Base-by-base conservation (phyloP, 1,140 invertebrate genomes). In the Battus philenor region DNA sequence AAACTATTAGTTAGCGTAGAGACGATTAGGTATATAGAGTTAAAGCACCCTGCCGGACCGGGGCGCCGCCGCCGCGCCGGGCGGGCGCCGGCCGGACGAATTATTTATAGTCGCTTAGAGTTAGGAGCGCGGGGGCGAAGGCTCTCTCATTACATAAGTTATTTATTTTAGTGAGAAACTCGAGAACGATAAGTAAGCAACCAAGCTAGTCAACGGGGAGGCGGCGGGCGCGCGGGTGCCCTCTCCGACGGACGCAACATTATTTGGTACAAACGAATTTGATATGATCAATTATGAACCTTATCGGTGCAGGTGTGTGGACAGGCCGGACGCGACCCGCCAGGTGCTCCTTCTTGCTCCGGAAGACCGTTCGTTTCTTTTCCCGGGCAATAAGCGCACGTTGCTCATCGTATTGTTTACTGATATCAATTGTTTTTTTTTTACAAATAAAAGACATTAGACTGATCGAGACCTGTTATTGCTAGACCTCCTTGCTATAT, bases 81-180 rank as follows among this genome's bases (percentile, higher is more conserved):
- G n/a, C n/a, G n/a, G 65, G 60, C 74, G 74, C 69, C 79, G 79
- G 68, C 58, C 72, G 79, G 79, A 81, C 74, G 78, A 81, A 80
- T 75, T 80, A 79, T 80, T 78, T 75, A 70, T 83, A 80, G 65
- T 54, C 51, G 59, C 53, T 22, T 41, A 29, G 38, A 16, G 17
- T 12, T 41, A 41, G 50, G 58, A 59, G 41, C 53, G n/a, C 27
- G 10, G 9, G 44, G 46, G 44, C 44, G 33, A 45, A 57, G 68
- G 68, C 58, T 68, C 59, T 68, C 54, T 63, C 64, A 61, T 71
- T 79, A 79, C 61, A 52, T 82, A 78, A 84, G 74, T 84, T 79
- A 84, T 84, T 84, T 84, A 84, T 84, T 84, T 74, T 82, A 84
- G 80, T 77, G 72, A 74, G 72, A 77, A 65, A 68, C 50, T 59